phyloP scores from a whole-genome alignment of 2,888 invertebrate genomes.

The Lithophane socia region DNA sequence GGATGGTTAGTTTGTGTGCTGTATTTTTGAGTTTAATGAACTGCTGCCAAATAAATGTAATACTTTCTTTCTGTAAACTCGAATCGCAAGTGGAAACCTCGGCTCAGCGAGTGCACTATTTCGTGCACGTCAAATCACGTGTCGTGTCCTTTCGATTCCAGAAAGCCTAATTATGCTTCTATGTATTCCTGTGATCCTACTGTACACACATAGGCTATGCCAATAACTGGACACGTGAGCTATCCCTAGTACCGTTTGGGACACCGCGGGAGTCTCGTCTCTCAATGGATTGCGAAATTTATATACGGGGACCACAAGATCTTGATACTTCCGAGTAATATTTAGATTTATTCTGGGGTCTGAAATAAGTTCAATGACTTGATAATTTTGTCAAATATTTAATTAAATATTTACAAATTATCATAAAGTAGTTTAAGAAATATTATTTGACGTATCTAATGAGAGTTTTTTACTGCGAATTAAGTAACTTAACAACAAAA shows the following conservation, averaged over 20 bases:
- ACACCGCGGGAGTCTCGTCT: conserved; percentile 53
- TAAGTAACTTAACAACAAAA: neutral
- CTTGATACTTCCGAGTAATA: conserved; percentile 51
- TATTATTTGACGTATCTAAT: neutral
- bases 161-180: neutral
- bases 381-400: neutral
- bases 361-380: too few species aligned
- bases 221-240: conserved; percentile 56
- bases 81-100: neutral
- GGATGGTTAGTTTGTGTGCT: neutral
- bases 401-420: neutral
- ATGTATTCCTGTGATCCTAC: conserved; percentile 5
- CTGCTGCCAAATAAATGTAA: neutral
- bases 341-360: too few species aligned
- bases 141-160: neutral
- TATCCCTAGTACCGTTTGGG: conserved; percentile 52
- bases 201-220: conserved; percentile 6
- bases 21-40: neutral
- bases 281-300: conserved; percentile 62
- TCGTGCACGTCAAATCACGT: neutral
- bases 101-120: neutral
- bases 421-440: neutral
- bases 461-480: neutral
- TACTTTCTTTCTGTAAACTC: neutral
- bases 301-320: conserved; percentile 10